Conservation (phyloP, 2,113 vertebrate species). For the Solenodon paradoxus region DNA sequence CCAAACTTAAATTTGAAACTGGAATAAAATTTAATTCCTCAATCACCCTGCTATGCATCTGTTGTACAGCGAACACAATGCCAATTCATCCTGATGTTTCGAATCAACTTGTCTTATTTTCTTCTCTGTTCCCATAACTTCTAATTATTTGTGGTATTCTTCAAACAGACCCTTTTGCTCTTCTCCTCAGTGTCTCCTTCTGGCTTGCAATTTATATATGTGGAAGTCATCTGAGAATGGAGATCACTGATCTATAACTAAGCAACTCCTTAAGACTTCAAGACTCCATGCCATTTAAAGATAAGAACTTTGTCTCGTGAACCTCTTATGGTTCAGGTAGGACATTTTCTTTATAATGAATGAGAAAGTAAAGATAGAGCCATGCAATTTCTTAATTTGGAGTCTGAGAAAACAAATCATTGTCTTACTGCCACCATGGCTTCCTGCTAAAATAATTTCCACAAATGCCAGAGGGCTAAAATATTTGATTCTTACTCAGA, state of each 20-base stretch:
- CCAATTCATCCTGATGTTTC: conserved; percentile 63
- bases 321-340: not conserved
- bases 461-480: conserved; percentile 62
- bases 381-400: conserved; percentile 44
- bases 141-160: conserved; percentile 58
- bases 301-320: not conserved
- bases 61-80: conserved; percentile 25
- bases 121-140: conserved; percentile 52
- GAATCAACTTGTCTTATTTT: conserved; percentile 51
- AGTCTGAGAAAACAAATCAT: conserved; percentile 75
- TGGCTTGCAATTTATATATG: conserved; percentile 63
- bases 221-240: conserved; percentile 4
- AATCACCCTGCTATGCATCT: conserved; percentile 47
- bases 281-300: not conserved
- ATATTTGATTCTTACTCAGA: conserved; percentile 63
- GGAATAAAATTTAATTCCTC: conserved; percentile 48
- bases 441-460: conserved; percentile 76
- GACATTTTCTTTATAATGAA: conserved; percentile 5
- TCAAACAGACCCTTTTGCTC: conserved; percentile 64
- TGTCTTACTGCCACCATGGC: conserved; percentile 56
- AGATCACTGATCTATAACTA: not conserved
- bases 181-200: conserved; percentile 63
- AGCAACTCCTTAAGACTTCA: not conserved
- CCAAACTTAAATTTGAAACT: conserved; percentile 70
- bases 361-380: conserved; percentile 60